Percentiles rank a stretch among this genome's conserved stretches.
These are phyloP conservation scores for Pogonognathellus flavescens DNA, from an alignment of 1,140 invertebrate species.

Conservation along the genomic window DNA sequence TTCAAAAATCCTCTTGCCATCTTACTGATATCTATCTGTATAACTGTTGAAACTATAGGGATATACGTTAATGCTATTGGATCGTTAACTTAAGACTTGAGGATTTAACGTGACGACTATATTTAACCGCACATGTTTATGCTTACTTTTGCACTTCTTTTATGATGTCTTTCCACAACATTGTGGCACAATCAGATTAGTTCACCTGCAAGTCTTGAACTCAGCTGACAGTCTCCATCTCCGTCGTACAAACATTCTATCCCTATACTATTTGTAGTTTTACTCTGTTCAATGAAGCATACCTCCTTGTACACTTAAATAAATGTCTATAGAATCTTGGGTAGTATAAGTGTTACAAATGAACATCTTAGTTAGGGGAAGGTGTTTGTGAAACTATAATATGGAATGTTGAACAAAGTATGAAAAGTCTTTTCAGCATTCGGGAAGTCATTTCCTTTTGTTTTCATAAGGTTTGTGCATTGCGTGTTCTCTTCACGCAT, in stretches of 20 bases:
- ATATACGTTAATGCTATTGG: not conserved
- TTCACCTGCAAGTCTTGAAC: conserved; percentile 39
- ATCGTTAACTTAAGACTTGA: conserved; percentile 8
- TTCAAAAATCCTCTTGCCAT: not conserved
- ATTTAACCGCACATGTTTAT: conserved; percentile 47
- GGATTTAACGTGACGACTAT: conserved; percentile 32
- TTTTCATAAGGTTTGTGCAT: conserved; percentile 29
- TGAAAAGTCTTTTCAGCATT: not conserved
- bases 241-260: not conserved
- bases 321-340: no score
- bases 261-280: no score
- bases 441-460: conserved; percentile 20
- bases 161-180: conserved; percentile 48
- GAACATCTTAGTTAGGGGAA: not conserved
- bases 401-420: not conserved
- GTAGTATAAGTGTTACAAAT: not conserved
- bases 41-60: no score
- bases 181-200: conserved; percentile 44
- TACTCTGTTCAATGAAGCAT: no score
- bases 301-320: no score
- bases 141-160: conserved; percentile 45
- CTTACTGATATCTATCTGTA: no score
- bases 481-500: conserved; percentile 8
- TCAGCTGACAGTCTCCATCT: conserved; percentile 11
- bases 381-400: not conserved